phyloP scores from a whole-genome alignment of 2,888 invertebrate species.

The Nomada goodeniana region DNA sequence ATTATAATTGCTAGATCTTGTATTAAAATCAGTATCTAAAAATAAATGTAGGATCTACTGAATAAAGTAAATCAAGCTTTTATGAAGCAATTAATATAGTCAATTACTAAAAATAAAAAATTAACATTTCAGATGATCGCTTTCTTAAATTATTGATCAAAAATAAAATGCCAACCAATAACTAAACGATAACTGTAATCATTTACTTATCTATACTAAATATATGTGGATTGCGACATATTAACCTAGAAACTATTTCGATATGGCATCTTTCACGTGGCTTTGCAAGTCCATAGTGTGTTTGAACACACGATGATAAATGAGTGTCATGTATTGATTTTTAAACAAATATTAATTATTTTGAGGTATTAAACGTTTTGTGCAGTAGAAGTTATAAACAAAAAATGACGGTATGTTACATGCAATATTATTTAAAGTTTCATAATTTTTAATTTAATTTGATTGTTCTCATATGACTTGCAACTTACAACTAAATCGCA shows the following conservation, averaged over 20 bases:
- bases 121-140: no score
- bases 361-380: not conserved
- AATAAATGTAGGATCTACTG: no score
- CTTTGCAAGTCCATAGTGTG: conserved; percentile 5
- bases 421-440: conserved; percentile 5
- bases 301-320: conserved; percentile 46
- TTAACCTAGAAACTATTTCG: conserved; percentile 50
- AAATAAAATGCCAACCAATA: not conserved
- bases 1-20: no score
- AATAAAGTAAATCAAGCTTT: no score
- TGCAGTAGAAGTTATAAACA: conserved; percentile 16
- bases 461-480: conserved; percentile 17
- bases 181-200: not conserved
- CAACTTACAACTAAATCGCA: not conserved
- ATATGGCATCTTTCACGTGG: conserved; percentile 49
- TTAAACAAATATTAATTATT: conserved; percentile 25
- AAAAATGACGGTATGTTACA: conserved; percentile 48
- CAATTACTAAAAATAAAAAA: no score
- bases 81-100: no score
- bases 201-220: conserved; percentile 2
- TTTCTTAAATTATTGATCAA: not conserved
- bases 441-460: not conserved
- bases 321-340: conserved; percentile 32
- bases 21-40: no score
- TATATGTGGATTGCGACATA: conserved; percentile 2